phyloP scores from a whole-genome alignment of 1,140 invertebrate species.

The Calycopis cecrops region DNA sequence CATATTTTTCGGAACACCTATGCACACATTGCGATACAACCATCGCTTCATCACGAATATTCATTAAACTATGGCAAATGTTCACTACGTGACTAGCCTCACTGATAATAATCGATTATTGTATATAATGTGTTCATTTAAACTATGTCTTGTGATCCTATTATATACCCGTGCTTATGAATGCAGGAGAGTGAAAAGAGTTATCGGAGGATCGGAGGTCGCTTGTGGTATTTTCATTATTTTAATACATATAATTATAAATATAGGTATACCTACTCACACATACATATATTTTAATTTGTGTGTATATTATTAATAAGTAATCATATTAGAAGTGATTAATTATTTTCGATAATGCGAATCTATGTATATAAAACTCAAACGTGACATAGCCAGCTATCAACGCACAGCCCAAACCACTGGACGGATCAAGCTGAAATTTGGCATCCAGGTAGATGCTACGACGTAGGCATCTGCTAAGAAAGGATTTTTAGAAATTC shows the following conservation, averaged over 20 bases:
- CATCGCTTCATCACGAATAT: conserved; percentile 24
- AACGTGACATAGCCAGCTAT: no score
- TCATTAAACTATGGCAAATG: conserved; percentile 19
- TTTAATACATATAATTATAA: conserved; percentile 4
- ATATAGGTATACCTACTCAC: no score
- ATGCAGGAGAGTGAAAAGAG: conserved; percentile 48
- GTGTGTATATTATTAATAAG: no score
- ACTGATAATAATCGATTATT: conserved; percentile 20
- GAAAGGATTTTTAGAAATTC: no score
- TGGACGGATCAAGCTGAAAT: no score
- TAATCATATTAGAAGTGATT: no score
- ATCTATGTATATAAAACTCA: no score
- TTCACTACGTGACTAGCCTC: conserved; percentile 7
- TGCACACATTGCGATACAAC: conserved; percentile 23
- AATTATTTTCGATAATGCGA: no score
- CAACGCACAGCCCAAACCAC: no score
- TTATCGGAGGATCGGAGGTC: conserved; percentile 45
- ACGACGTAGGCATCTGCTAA: no score
- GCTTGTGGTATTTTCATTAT: conserved; percentile 46
- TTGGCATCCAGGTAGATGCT: no score
- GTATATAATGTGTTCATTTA: conserved; percentile 3
- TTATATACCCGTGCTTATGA: conserved; percentile 19
- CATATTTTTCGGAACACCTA: conserved; percentile 18
- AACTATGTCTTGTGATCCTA: conserved; percentile 5
- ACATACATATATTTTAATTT: no score